These are phyloP conservation scores for Metacarcinus magister DNA, from an alignment of 2,888 invertebrate species.

Conservation along the genomic window DNA sequence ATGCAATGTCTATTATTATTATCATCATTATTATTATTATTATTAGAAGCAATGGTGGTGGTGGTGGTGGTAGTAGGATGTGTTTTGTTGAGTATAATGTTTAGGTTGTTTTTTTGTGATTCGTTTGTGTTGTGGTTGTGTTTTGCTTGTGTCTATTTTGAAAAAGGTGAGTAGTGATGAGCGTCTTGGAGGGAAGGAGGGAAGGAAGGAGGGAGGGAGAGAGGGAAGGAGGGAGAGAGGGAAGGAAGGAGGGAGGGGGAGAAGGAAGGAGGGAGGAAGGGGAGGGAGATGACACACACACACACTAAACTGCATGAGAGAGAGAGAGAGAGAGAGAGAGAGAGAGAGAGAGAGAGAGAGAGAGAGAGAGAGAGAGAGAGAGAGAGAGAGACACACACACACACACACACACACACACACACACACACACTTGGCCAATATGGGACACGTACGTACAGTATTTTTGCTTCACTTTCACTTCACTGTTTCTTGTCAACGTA, in stretches of 20 bases:
- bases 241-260: conserved; percentile 18
- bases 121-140: no score
- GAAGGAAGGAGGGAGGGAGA: conserved; percentile 61
- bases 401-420: no score
- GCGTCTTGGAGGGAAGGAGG: not conserved
- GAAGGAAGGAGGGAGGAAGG: not conserved
- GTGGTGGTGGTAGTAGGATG: not conserved
- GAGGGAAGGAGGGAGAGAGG: conserved; percentile 4
- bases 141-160: no score
- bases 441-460: no score
- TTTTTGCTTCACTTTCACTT: no score
- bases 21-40: not conserved
- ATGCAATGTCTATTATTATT: not conserved
- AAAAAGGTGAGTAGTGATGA: not conserved
- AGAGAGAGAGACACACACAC: not conserved
- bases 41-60: not conserved
- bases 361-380: not conserved
- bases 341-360: conserved; percentile 21
- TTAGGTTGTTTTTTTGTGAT: no score
- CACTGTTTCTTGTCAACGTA: no score
- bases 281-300: no score
- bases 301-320: not conserved
- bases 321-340: not conserved
- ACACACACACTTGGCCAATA: no score
- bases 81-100: not conserved